Percentiles rank a stretch among this genome's conserved stretches.
Evolutionary conservation across 2,113 vertebrate species (phyloP).

Genomic region (Calyptommatus sinebrachiatus): DNA sequence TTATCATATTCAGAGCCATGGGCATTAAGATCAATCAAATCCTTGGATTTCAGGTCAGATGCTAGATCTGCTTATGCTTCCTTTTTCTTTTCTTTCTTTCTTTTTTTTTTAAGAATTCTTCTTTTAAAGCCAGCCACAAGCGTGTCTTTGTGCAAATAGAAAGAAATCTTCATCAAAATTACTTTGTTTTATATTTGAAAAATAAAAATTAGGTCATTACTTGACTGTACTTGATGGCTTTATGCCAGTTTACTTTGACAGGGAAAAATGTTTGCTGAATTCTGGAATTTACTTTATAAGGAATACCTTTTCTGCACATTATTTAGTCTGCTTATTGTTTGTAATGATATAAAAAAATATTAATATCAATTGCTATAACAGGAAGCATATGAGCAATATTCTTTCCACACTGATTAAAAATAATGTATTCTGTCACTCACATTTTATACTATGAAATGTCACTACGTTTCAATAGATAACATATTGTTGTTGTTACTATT

Average conservation of each 20-base stretch:
- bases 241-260: conserved; percentile 73
- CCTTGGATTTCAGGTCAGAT: conserved; percentile 99
- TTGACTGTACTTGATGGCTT: conserved; percentile 71
- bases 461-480: conserved; percentile 57
- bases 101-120: conserved; percentile 75
- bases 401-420: conserved; percentile 64
- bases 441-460: conserved; percentile 53
- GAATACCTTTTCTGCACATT: conserved; percentile 71
- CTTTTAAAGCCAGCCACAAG: conserved; percentile 88
- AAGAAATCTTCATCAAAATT: conserved; percentile 85
- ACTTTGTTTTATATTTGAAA: conserved; percentile 83
- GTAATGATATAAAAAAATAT: conserved; percentile 71
- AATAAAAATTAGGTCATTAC: conserved; percentile 82
- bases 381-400: conserved; percentile 70
- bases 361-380: conserved; percentile 76
- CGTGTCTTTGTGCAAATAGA: conserved; percentile 85
- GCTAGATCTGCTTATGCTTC: conserved; percentile 97
- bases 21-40: conserved; percentile 99
- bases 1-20: conserved; percentile 99
- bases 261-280: conserved; percentile 80
- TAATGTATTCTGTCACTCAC: conserved; percentile 64
- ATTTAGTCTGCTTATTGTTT: conserved; percentile 70
- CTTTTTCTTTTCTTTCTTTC: conserved; percentile 48
- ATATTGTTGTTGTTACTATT: neutral
- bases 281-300: conserved; percentile 72